Evolutionary conservation across 2,888 invertebrate genomes (phyloP).

Genomic region (Clistopyga incitator): DNA sequence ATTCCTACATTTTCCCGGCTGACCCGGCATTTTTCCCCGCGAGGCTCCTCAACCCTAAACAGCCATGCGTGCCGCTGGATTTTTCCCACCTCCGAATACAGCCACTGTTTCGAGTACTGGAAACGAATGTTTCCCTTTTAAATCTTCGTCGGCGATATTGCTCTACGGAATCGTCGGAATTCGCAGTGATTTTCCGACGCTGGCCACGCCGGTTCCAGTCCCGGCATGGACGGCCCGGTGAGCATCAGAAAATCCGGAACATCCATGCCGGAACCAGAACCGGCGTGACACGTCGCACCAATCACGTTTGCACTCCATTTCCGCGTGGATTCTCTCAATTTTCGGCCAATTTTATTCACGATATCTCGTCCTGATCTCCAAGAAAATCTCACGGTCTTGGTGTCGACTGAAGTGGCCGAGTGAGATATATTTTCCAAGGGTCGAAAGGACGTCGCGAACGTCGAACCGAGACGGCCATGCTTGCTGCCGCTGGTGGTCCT

Average conservation of each 20-base stretch:
- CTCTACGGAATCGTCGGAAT: neutral
- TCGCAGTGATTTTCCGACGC: slow-evolving; percentile 24
- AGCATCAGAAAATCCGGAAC: slow-evolving; percentile 22
- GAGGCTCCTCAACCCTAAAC: slow-evolving; percentile 4
- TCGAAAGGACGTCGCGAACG: slow-evolving; percentile 61
- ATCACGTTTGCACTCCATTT: slow-evolving; percentile 42
- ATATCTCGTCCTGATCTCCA: neutral
- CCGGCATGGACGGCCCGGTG: slow-evolving; percentile 15
- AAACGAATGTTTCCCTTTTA: neutral
- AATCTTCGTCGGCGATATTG: neutral
- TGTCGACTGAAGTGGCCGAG: neutral
- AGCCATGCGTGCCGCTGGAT: neutral
- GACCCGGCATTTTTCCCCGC: slow-evolving; percentile 1
- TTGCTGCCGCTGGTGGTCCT: slow-evolving; percentile 66
- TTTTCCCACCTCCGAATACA: neutral
- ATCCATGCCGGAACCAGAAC: slow-evolving; percentile 57
- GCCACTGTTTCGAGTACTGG: neutral
- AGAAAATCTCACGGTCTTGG: neutral
- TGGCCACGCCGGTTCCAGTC: slow-evolving; percentile 19
- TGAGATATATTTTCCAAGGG: slow-evolving; percentile 47
- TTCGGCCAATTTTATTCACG: neutral
- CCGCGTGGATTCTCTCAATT: neutral
- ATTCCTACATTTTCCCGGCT: neutral
- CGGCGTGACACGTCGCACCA: slow-evolving; percentile 60
- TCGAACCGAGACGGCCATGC: slow-evolving; percentile 72